phyloP scores from a whole-genome alignment of 2,888 invertebrate genomes.

The Eilema depressum region DNA sequence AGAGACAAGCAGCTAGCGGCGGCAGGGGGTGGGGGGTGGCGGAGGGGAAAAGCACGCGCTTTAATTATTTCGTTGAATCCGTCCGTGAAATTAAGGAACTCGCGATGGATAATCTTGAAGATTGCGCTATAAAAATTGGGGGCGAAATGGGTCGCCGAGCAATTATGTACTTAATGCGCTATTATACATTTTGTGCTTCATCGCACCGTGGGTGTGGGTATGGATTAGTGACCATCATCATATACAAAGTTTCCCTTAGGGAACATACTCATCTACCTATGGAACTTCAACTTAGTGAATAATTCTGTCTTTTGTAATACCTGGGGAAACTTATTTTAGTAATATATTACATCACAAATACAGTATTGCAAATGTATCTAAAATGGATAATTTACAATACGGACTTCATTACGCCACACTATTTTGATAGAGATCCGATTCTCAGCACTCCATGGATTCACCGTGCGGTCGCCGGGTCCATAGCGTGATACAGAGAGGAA shows the following conservation, averaged over 20 bases:
- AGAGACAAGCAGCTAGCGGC: no score
- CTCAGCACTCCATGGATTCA: no score
- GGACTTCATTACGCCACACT: no score
- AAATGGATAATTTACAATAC: no score
- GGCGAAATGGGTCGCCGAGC: neutral
- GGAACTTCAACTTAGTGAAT: neutral
- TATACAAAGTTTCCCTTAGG: neutral
- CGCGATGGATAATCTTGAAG: neutral
- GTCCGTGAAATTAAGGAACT: neutral
- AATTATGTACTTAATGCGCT: conserved; percentile 9
- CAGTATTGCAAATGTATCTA: no score
- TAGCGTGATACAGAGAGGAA: no score
- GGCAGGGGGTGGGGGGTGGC: no score
- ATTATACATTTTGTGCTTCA: conserved; percentile 5
- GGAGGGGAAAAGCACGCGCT: neutral
- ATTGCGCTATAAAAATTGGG: neutral
- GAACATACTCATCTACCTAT: neutral
- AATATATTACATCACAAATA: no score
- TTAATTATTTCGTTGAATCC: neutral
- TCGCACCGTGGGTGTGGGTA: neutral
- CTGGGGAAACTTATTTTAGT: no score
- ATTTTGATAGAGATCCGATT: no score
- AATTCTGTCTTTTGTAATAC: no score
- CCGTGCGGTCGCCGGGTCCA: no score
- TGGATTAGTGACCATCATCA: neutral